Evolutionary conservation across 2,888 invertebrate species (phyloP).

Genomic region (Ormia ochracea): DNA sequence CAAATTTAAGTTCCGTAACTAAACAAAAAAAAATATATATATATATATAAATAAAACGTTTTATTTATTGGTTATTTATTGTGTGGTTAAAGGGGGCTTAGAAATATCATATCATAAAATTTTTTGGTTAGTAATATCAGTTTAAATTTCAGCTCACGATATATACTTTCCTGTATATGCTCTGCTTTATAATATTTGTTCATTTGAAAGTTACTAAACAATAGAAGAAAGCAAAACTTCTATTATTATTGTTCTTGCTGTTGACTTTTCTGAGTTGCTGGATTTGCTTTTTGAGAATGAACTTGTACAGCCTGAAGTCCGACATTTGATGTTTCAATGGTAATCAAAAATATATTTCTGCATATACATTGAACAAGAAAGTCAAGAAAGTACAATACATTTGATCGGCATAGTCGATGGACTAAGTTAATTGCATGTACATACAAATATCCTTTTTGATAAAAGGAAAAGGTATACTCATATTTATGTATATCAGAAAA

Average conservation of each 20-base stretch:
- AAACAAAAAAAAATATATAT: too few relatives aligned
- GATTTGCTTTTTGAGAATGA: slow-evolving; percentile 51
- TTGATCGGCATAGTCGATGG: neutral
- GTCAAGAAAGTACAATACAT: neutral
- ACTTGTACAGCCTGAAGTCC: slow-evolving; percentile 33
- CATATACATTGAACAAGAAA: neutral
- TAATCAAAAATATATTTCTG: slow-evolving; percentile 15
- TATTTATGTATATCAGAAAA: neutral
- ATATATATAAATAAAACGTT: too few relatives aligned
- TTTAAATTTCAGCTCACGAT: too few relatives aligned
- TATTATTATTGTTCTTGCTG: slow-evolving; percentile 27
- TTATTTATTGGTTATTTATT: too few relatives aligned
- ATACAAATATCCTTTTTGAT: neutral
- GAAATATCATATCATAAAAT: too few relatives aligned
- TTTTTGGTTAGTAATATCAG: too few relatives aligned
- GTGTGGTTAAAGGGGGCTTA: too few relatives aligned
- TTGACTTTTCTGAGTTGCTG: slow-evolving; percentile 47
- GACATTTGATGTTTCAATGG: slow-evolving; percentile 4
- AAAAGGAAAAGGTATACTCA: neutral
- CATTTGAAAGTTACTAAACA: slow-evolving; percentile 28
- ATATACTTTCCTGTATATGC: neutral
- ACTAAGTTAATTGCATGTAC: neutral
- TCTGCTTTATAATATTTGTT: neutral
- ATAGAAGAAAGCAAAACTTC: slow-evolving; percentile 39
- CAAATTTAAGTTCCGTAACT: too few relatives aligned